Evolutionary conservation across 1,140 invertebrate species (phyloP).

Genomic region (Parasteatoda tepidariorum): DNA sequence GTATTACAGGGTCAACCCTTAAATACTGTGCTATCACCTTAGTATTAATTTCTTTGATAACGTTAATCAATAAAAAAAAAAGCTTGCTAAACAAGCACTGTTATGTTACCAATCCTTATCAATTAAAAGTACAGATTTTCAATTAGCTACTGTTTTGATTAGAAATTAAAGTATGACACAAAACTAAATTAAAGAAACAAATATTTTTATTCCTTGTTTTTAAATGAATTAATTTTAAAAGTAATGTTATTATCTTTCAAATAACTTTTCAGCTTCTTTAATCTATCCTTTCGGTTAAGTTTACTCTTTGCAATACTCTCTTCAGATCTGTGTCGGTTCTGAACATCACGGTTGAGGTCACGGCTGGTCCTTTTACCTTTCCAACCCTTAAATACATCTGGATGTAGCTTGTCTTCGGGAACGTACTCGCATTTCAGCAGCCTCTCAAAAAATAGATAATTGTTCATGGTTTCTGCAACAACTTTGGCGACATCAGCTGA

Average conservation of each 20-base stretch:
- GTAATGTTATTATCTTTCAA: constrained; percentile 49
- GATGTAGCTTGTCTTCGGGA: constrained; percentile 63
- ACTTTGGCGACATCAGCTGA: constrained; percentile 88
- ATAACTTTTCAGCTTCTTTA: constrained; percentile 24
- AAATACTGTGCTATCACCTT: too few species aligned
- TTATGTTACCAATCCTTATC: too few species aligned
- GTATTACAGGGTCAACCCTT: too few species aligned
- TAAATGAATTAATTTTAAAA: constrained; percentile 34
- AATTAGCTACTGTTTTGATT: too few species aligned
- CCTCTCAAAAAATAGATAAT: constrained; percentile 91
- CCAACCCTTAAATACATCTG: constrained; percentile 62
- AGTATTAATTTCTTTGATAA: too few species aligned
- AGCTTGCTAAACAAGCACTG: too few species aligned
- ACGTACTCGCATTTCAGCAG: constrained; percentile 75
- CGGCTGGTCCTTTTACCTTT: constrained; percentile 13
- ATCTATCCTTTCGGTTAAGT: background rate
- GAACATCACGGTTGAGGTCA: background rate
- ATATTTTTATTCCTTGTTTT: constrained; percentile 18
- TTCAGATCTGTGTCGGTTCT: constrained; percentile 2
- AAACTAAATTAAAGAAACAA: background rate
- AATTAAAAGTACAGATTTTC: too few species aligned
- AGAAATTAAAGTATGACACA: background rate
- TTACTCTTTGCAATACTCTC: constrained; percentile 25
- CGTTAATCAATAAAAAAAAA: too few species aligned
- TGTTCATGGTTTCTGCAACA: constrained; percentile 96